These are phyloP conservation scores for Rosalia funebris DNA, from an alignment of 2,888 invertebrate species.

Conservation along the genomic window DNA sequence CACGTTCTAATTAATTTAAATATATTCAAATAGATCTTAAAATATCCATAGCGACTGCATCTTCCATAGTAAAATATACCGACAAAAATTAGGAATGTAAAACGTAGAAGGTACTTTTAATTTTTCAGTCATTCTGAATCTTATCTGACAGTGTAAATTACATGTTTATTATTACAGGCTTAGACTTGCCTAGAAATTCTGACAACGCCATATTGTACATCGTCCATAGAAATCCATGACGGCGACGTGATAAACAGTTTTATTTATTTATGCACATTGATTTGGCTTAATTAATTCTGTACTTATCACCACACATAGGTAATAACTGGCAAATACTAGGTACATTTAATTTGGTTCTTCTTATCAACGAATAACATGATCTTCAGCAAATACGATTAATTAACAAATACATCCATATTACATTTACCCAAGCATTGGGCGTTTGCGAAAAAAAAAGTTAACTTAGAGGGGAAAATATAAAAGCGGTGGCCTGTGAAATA, in stretches of 20 bases:
- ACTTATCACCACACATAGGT: conserved; percentile 4
- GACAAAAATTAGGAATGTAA: too few species aligned
- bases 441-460: background rate
- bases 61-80: too few species aligned
- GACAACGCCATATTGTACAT: too few species aligned
- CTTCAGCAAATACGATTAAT: conserved; percentile 21
- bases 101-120: too few species aligned
- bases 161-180: too few species aligned
- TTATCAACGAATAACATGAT: conserved; percentile 16
- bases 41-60: too few species aligned
- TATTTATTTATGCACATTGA: conserved; percentile 17
- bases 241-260: conserved; percentile 1
- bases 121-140: too few species aligned
- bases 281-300: conserved; percentile 21
- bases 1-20: too few species aligned
- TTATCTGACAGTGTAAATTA: too few species aligned
- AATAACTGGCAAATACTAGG: conserved; percentile 17
- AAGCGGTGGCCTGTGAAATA: background rate
- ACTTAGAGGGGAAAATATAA: conserved; percentile 8
- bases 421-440: conserved; percentile 2
- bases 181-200: too few species aligned
- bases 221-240: too few species aligned
- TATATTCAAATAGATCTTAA: too few species aligned
- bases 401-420: conserved; percentile 17
- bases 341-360: conserved; percentile 21